Evolutionary conservation across 2,113 vertebrate species (phyloP).

Genomic region (Sapayoa aenigma): DNA sequence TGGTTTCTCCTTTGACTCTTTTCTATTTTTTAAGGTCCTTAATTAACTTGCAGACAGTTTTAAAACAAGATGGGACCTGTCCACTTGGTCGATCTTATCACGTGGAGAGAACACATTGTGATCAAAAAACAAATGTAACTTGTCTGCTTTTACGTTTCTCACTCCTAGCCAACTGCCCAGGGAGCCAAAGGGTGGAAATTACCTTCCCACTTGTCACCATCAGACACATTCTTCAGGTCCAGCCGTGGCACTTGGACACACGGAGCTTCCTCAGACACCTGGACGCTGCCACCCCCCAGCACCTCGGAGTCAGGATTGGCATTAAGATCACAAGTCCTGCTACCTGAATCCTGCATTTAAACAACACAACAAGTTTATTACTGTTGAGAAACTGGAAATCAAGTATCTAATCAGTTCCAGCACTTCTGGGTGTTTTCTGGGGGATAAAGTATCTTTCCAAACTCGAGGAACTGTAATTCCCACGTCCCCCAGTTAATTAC

Average conservation of each 20-base stretch:
- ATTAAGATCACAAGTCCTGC: constrained; percentile 74
- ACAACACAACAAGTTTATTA: background rate
- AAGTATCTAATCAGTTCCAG: background rate
- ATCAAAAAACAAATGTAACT: background rate
- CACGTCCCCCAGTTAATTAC: background rate
- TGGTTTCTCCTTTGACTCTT: background rate
- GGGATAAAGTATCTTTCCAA: background rate
- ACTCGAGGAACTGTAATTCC: background rate
- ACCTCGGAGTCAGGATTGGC: constrained; percentile 74
- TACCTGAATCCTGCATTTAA: constrained; percentile 72
- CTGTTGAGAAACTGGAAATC: background rate
- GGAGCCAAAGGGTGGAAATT: constrained; percentile 58
- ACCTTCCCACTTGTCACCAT: constrained; percentile 82
- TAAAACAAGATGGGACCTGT: background rate
- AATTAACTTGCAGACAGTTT: background rate
- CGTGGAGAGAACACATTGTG: background rate
- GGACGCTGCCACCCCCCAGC: constrained; percentile 28
- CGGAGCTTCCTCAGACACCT: constrained; percentile 57
- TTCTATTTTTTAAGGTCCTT: background rate
- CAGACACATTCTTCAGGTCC: constrained; percentile 77
- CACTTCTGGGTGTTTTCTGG: background rate
- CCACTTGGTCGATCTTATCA: background rate
- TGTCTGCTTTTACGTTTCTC: background rate
- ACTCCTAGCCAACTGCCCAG: background rate
- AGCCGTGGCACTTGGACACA: constrained; percentile 68